Conservation (phyloP, 2,113 vertebrate genomes). For the Boulengeromyrus knoepffleri region DNA sequence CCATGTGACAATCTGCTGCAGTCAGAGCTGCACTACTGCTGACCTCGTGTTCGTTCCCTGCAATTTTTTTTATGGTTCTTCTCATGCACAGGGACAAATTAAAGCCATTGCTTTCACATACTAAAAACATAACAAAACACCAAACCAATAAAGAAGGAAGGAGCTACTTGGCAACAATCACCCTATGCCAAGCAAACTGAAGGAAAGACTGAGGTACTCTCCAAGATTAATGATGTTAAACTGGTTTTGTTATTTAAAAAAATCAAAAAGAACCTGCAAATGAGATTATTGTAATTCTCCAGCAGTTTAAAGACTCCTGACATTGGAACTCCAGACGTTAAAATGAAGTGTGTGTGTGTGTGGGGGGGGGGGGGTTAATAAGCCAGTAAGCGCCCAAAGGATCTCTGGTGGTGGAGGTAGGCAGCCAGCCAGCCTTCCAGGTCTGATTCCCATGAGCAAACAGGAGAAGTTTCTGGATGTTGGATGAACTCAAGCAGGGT, state of each 20-base stretch:
- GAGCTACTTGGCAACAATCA: neutral
- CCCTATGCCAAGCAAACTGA: neutral
- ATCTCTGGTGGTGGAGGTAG: neutral
- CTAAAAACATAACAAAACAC: neutral
- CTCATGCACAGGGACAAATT: neutral
- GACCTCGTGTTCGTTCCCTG: neutral
- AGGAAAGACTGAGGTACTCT: conserved; percentile 17
- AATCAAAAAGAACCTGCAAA: neutral
- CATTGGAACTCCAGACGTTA: neutral
- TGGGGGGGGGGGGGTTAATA: too few species aligned
- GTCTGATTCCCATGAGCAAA: neutral
- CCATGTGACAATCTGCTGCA: conserved; percentile 62
- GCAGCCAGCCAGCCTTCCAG: neutral
- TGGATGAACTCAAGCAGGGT: neutral
- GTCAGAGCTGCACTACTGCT: conserved; percentile 12
- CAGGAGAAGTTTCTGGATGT: too few species aligned
- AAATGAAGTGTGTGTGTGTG: neutral
- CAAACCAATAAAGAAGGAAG: neutral
- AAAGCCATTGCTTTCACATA: neutral
- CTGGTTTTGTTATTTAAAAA: conserved; percentile 37
- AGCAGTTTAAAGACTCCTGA: neutral
- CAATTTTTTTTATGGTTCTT: conserved; percentile 39
- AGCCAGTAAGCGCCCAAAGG: neutral
- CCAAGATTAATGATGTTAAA: conserved; percentile 32
- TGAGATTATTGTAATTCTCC: neutral